Conservation (phyloP, 2,113 vertebrate genomes). For the Tringa solitaria region DNA sequence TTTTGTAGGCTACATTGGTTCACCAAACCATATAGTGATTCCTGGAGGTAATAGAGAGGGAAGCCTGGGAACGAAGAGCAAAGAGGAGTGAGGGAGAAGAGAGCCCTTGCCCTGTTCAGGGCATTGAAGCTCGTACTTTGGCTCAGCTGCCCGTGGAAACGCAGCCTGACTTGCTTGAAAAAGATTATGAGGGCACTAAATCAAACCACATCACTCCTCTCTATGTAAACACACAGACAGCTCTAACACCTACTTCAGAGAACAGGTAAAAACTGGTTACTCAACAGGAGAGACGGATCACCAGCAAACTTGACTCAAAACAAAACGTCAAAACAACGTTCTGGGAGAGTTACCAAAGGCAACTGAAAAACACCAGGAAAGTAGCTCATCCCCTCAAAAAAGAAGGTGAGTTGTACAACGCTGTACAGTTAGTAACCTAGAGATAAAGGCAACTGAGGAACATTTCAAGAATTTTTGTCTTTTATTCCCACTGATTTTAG, state of each 20-base stretch:
- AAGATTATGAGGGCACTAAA: not conserved
- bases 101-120: fast-evolving
- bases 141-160: not conserved
- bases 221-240: not conserved
- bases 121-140: not conserved
- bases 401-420: not conserved
- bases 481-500: not conserved
- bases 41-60: not conserved
- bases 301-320: not conserved
- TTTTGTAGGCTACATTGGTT: not conserved
- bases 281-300: not conserved
- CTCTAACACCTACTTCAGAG: not conserved
- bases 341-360: not conserved
- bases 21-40: not conserved
- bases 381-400: not conserved
- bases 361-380: not conserved
- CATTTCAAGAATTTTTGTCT: not conserved
- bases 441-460: not conserved
- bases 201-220: not conserved
- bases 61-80: not conserved
- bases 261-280: not conserved
- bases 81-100: not conserved
- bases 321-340: not conserved
- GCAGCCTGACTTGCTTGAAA: not conserved
- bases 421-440: not conserved